phyloP scores from a whole-genome alignment of 2,888 invertebrate species.

The Diloba caeruleocephala region DNA sequence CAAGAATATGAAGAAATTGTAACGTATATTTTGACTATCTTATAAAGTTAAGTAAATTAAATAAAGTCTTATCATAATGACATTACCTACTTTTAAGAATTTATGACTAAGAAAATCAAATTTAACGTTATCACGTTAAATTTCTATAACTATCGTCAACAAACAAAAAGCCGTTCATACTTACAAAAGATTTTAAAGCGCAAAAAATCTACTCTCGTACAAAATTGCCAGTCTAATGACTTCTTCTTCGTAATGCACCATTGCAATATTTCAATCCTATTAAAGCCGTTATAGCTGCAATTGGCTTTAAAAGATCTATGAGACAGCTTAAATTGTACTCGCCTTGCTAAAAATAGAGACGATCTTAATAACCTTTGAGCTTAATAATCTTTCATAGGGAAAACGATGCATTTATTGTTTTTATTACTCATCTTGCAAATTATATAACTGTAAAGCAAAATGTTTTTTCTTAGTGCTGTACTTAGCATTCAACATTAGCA shows the following conservation, averaged over 20 bases:
- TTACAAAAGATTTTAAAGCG: neutral
- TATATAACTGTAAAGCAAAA: neutral
- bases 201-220: conserved; percentile 33
- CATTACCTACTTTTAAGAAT: no score
- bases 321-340: conserved; percentile 41
- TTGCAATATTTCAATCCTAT: conserved; percentile 44
- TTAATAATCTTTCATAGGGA: conserved; percentile 18
- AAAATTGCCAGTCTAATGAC: conserved; percentile 39
- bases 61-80: no score
- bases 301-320: conserved; percentile 50
- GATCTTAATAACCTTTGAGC: conserved; percentile 22
- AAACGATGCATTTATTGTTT: neutral
- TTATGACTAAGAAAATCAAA: no score
- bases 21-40: no score
- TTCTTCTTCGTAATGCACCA: conserved; percentile 43
- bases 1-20: no score
- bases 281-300: conserved; percentile 49
- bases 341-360: conserved; percentile 37
- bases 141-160: no score
- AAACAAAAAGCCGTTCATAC: no score
- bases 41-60: no score
- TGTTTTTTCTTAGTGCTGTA: neutral
- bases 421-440: conserved; percentile 4
- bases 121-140: no score
- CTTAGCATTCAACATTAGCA: no score